Conservation (phyloP, 2,888 invertebrate species). For the Drosophila quinaria region DNA sequence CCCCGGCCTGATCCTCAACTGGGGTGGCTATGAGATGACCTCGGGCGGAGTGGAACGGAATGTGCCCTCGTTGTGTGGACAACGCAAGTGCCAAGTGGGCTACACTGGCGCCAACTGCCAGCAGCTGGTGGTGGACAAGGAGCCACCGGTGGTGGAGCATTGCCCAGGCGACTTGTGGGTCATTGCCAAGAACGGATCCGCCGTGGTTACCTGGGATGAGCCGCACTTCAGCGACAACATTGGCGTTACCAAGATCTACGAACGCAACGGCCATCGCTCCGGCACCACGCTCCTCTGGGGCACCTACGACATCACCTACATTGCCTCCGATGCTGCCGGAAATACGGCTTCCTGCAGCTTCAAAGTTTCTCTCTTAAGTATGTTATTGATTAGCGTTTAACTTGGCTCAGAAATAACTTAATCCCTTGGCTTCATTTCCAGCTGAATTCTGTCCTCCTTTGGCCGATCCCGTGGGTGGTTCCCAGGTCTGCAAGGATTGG, state of each 20-base stretch:
- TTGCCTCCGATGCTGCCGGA: constrained; percentile 96
- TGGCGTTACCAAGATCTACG: constrained; percentile 91
- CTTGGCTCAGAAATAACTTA: background rate
- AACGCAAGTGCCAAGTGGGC: constrained; percentile 94
- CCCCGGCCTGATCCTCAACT: constrained; percentile 93
- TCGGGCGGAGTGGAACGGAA: constrained; percentile 95
- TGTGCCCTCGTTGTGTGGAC: constrained; percentile 96
- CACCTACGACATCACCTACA: constrained; percentile 95
- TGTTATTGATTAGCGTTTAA: constrained; percentile 84
- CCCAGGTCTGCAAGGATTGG: constrained; percentile 97
- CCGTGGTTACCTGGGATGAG: constrained; percentile 96
- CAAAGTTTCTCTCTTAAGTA: constrained; percentile 95
- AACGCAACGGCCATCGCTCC: constrained; percentile 94
- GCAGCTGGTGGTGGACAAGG: constrained; percentile 93
- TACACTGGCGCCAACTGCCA: constrained; percentile 94
- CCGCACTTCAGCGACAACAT: constrained; percentile 96
- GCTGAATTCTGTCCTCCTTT: constrained; percentile 97
- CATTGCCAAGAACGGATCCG: constrained; percentile 95
- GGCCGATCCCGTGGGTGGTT: constrained; percentile 95
- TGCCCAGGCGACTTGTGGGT: constrained; percentile 98
- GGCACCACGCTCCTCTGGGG: constrained; percentile 96
- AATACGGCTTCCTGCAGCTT: constrained; percentile 97
- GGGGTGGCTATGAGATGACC: constrained; percentile 97
- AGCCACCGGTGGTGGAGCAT: constrained; percentile 94
- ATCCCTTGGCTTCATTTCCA: constrained; percentile 68